Evolutionary conservation across 2,888 invertebrate genomes (phyloP).

Genomic region (Mythimna loreyi): DNA sequence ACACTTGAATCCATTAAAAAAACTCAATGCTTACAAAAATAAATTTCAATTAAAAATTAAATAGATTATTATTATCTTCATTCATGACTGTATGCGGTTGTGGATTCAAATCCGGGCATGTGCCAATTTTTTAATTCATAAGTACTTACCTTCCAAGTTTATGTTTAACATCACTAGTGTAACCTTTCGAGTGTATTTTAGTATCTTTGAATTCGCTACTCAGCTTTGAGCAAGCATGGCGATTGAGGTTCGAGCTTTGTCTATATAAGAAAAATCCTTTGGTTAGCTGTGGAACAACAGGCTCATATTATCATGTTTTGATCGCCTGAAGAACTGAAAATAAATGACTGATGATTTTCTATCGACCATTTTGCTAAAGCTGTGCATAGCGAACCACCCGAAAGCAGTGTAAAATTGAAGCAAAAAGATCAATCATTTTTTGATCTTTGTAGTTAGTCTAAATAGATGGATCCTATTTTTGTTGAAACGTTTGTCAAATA

Average conservation of each 20-base stretch:
- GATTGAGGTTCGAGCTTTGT: not conserved
- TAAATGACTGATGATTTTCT: constrained; percentile 11
- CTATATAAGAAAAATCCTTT: not conserved
- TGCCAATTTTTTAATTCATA: not conserved
- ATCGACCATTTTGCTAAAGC: not conserved
- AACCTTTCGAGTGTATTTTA: too few relatives aligned
- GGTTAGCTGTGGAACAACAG: not conserved
- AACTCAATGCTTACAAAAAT: not conserved
- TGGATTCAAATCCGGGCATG: not conserved
- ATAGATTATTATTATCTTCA: not conserved
- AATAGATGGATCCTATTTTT: not conserved
- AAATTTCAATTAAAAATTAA: not conserved
- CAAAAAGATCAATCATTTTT: not conserved
- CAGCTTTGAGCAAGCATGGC: not conserved
- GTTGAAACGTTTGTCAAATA: not conserved
- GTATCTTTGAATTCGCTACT: not conserved
- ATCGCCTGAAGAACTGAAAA: constrained; percentile 25
- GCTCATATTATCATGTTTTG: not conserved
- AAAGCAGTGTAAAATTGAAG: not conserved
- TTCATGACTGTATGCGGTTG: not conserved
- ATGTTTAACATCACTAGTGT: not conserved
- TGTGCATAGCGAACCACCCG: not conserved
- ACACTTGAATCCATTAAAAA: not conserved
- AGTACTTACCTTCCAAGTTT: too few relatives aligned
- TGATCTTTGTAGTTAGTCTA: not conserved